A percentile compares a stretch with the other conserved stretches of the same genome.
phyloP scores from a whole-genome alignment of 2,113 vertebrate species.

The Lasiurus borealis region DNA sequence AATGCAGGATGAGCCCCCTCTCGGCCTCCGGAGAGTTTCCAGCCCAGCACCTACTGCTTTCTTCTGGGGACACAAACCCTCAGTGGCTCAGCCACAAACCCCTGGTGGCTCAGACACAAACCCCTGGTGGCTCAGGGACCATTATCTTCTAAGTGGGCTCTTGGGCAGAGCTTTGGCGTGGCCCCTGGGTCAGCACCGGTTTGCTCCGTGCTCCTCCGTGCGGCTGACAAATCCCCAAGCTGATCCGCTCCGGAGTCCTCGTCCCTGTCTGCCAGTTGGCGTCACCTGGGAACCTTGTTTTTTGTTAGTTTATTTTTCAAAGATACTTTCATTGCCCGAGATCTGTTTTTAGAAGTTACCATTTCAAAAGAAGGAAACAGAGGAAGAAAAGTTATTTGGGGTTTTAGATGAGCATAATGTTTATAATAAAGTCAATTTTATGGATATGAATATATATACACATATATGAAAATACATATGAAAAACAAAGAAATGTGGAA shows the following conservation, averaged over 20 bases:
- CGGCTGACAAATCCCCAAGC: neutral
- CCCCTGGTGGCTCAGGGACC: neutral
- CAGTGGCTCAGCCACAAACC: neutral
- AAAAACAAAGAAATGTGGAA: neutral
- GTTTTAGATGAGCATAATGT: neutral
- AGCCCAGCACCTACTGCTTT: neutral
- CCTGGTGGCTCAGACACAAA: neutral
- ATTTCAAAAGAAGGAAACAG: neutral
- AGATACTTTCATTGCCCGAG: neutral
- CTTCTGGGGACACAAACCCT: neutral
- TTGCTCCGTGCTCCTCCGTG: neutral
- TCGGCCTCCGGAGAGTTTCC: neutral
- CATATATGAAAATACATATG: neutral
- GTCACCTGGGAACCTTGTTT: neutral
- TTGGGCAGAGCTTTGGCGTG: neutral
- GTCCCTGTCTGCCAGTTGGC: neutral
- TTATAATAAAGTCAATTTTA: conserved; percentile 11
- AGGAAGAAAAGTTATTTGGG: neutral
- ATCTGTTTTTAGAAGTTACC: neutral
- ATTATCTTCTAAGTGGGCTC: neutral
- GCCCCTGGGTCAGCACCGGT: neutral
- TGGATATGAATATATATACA: neutral
- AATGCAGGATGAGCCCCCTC: neutral
- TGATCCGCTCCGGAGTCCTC: neutral
- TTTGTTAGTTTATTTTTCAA: neutral